Evolutionary conservation across 2,113 vertebrate species (phyloP).

Genomic region (Osmerus eperlanus): DNA sequence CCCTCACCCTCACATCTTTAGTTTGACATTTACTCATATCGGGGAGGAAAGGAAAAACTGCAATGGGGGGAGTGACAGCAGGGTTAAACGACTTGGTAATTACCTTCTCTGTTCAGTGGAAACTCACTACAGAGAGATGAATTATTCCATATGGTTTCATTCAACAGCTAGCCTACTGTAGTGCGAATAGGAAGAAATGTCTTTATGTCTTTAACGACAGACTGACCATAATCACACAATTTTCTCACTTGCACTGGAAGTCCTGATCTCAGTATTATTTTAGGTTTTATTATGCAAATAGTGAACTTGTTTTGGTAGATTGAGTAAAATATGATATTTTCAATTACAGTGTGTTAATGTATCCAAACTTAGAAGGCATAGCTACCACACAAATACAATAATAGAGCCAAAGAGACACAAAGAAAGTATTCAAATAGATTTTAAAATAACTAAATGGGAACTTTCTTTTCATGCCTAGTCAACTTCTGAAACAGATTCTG

Average conservation of each 20-base stretch:
- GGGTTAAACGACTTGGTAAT: constrained; percentile 46
- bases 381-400: too few relatives aligned
- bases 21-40: constrained; percentile 33
- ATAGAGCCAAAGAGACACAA: too few relatives aligned
- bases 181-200: not conserved
- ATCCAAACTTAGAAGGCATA: too few relatives aligned
- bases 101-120: constrained; percentile 30
- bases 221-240: not conserved
- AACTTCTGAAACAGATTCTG: too few relatives aligned
- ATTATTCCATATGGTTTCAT: constrained; percentile 35
- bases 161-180: constrained; percentile 25
- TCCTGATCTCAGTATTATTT: too few relatives aligned
- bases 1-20: not conserved
- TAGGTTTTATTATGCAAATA: too few relatives aligned
- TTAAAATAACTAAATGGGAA: too few relatives aligned
- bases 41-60: constrained; percentile 37
- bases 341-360: too few relatives aligned
- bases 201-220: not conserved
- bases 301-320: too few relatives aligned
- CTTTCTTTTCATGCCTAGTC: too few relatives aligned
- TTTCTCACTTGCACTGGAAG: not conserved
- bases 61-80: constrained; percentile 24
- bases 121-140: constrained; percentile 25
- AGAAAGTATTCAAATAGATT: too few relatives aligned
- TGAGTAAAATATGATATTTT: too few relatives aligned